phyloP scores from a whole-genome alignment of 2,113 vertebrate species.

The Pelvicachromis taeniatus region DNA sequence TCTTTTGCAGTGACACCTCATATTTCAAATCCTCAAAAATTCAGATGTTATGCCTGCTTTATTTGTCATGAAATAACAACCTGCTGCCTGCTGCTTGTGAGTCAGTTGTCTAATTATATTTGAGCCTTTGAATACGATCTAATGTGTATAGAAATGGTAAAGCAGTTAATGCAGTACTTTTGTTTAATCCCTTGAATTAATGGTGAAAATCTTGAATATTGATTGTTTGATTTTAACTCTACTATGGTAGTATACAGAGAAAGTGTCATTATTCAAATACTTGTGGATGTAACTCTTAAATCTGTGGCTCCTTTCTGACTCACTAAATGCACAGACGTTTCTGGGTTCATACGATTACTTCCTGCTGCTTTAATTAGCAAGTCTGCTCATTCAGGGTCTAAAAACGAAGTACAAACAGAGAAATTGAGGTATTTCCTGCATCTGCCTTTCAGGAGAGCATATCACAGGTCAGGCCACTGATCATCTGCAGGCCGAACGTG shows the following conservation, averaged over 20 bases:
- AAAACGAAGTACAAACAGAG: neutral
- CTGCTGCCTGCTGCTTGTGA: neutral
- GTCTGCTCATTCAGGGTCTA: neutral
- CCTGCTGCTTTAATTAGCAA: neutral
- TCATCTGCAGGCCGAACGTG: slow-evolving; percentile 59
- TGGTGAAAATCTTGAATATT: neutral
- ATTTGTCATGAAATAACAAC: neutral
- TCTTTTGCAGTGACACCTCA: neutral
- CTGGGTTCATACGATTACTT: neutral
- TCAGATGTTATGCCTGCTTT: neutral
- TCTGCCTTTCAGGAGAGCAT: slow-evolving; percentile 68
- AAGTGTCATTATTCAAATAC: neutral
- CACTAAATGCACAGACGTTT: neutral
- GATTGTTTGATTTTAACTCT: neutral
- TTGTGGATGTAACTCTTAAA: neutral
- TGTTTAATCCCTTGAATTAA: neutral
- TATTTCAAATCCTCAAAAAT: neutral
- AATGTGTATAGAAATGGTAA: neutral
- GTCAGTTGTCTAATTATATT: neutral
- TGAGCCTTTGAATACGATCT: neutral
- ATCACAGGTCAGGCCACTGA: slow-evolving; percentile 75
- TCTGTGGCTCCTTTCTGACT: neutral
- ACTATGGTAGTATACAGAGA: neutral
- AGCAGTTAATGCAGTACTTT: neutral
- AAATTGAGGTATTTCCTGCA: neutral